A percentile compares a stretch with the other conserved stretches of the same genome.
These are phyloP conservation scores for Glandiceps talaboti DNA, from an alignment of 53 echinoderm and acorn worm species.

Conservation along the genomic window DNA sequence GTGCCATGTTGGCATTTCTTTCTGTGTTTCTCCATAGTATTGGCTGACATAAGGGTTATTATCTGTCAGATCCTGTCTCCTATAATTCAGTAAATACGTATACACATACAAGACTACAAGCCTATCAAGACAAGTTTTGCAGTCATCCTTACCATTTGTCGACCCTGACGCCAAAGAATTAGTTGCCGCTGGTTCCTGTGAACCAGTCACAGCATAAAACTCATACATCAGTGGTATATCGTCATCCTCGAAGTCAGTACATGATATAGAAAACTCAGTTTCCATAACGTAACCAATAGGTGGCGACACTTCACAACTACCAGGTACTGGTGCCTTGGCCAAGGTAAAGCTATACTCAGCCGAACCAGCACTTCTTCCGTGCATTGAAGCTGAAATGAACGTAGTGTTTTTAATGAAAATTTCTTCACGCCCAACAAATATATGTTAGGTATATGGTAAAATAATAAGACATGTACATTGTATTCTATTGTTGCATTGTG, in stretches of 20 bases:
- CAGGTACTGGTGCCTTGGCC: neutral
- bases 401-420: no score
- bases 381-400: neutral
- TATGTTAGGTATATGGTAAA: no score
- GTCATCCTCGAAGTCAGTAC: neutral
- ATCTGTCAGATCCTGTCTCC: neutral
- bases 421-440: no score
- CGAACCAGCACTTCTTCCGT: neutral
- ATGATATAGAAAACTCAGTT: neutral
- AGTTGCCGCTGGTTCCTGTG: neutral
- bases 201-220: neutral
- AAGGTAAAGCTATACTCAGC: neutral
- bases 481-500: no score
- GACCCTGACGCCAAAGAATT: neutral
- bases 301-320: neutral
- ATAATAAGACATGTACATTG: no score
- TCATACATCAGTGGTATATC: neutral
- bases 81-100: no score
- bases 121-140: no score
- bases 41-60: neutral
- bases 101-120: no score
- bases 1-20: neutral
- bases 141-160: neutral
- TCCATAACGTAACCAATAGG: neutral
- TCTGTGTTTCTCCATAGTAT: neutral